Conservation (phyloP, 2,888 invertebrate genomes). For the Drosophila siamana region DNA sequence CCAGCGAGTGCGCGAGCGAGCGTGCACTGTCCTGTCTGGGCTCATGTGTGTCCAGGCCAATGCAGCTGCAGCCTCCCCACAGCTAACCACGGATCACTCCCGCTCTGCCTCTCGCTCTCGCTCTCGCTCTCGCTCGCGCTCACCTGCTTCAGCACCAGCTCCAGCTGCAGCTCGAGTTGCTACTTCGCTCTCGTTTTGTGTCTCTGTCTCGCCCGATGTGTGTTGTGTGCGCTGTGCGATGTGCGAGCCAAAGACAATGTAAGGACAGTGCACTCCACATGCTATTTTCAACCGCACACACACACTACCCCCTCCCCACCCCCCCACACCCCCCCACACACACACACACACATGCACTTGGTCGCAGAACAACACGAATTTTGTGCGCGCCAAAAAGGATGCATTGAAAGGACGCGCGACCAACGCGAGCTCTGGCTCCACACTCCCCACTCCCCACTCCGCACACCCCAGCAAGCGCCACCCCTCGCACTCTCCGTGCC, state of each 20-base stretch:
- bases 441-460: not conserved
- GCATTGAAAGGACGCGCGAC: constrained; percentile 70
- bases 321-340: constrained; percentile 31
- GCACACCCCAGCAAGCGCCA: not conserved
- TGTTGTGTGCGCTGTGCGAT: constrained; percentile 18
- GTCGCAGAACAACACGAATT: constrained; percentile 58
- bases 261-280: constrained; percentile 76
- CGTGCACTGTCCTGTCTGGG: constrained; percentile 30
- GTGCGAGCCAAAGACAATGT: constrained; percentile 67
- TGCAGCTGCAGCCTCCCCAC: constrained; percentile 9
- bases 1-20: constrained; percentile 61
- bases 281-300: constrained; percentile 53
- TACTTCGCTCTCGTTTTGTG: constrained; percentile 5
- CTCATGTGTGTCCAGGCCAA: constrained; percentile 45
- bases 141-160: constrained; percentile 17
- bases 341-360: constrained; percentile 32
- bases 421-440: constrained; percentile 28
- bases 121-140: constrained; percentile 9
- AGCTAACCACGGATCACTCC: constrained; percentile 12
- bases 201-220: constrained; percentile 29
- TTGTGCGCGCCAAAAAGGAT: constrained; percentile 75
- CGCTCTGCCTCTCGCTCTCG: not conserved
- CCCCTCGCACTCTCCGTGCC: not conserved
- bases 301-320: constrained; percentile 36
- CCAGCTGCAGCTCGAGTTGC: constrained; percentile 5